Percentiles rank a stretch among this genome's conserved stretches.
Evolutionary conservation across 2,113 vertebrate species (phyloP).

Genomic region (Nothoprocta pentlandii): DNA sequence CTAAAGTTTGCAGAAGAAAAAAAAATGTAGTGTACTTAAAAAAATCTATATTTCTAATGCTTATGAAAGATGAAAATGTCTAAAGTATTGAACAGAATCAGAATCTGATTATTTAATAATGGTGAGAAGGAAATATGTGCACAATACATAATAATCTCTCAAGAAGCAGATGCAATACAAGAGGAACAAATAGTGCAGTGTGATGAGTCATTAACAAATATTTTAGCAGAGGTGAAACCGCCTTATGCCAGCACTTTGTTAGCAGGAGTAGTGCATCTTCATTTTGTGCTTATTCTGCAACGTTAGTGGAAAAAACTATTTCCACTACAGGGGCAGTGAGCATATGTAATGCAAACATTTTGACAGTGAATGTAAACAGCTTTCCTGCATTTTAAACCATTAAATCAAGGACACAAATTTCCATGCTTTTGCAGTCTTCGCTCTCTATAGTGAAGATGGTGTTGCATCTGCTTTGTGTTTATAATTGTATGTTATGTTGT

Average conservation of each 20-base stretch:
- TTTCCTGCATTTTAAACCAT: slow-evolving; percentile 64
- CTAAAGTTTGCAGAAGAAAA: neutral
- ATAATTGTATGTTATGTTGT: slow-evolving; percentile 50
- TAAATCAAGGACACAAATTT: slow-evolving; percentile 62
- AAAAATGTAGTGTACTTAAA: neutral
- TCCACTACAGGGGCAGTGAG: slow-evolving; percentile 63
- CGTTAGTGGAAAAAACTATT: slow-evolving; percentile 40
- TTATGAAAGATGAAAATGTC: neutral
- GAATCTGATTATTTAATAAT: neutral
- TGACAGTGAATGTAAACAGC: slow-evolving; percentile 69
- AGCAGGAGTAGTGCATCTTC: slow-evolving; percentile 36
- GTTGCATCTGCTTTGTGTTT: slow-evolving; percentile 70
- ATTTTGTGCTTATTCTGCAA: slow-evolving; percentile 63
- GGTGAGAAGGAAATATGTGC: neutral
- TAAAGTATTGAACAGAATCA: neutral
- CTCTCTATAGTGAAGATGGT: slow-evolving; percentile 45
- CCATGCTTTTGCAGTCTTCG: slow-evolving; percentile 43
- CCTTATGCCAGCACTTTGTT: slow-evolving; percentile 64
- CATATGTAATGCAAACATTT: slow-evolving; percentile 79
- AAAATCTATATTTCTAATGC: neutral
- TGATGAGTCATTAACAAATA: slow-evolving; percentile 69
- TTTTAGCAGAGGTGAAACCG: slow-evolving; percentile 67
- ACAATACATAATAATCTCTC: slow-evolving; percentile 17
- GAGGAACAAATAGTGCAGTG: slow-evolving; percentile 20
- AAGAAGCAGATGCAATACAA: slow-evolving; percentile 33